A percentile compares a stretch with the other conserved stretches of the same genome.
phyloP scores from a whole-genome alignment of 2,888 invertebrate species.

The Thereva unica region DNA sequence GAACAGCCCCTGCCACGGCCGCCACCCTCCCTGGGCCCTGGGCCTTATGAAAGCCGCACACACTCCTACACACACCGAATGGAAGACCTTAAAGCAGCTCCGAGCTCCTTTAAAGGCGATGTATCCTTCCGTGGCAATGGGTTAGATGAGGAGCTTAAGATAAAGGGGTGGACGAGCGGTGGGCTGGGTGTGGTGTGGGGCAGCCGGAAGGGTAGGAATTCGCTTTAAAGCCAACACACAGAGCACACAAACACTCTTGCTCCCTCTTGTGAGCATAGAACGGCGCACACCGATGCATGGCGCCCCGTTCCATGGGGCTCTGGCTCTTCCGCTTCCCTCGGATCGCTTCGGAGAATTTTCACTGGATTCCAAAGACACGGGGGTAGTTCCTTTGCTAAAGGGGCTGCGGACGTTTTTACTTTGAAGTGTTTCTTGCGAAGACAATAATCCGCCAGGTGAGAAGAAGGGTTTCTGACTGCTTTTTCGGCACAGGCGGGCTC shows the following conservation, averaged over 20 bases:
- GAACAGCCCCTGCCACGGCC: conserved; percentile 33
- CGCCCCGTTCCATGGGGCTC: conserved; percentile 12
- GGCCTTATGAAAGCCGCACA: conserved; percentile 29
- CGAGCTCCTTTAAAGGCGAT: conserved; percentile 27
- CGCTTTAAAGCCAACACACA: conserved; percentile 34
- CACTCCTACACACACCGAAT: conserved; percentile 24
- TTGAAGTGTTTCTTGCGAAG: conserved; percentile 19
- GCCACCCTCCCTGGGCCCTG: conserved; percentile 7
- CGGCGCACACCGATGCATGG: conserved; percentile 15
- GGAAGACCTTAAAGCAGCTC: conserved; percentile 31
- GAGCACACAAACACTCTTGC: conserved; percentile 21
- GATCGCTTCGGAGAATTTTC: conserved; percentile 29
- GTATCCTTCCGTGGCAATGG: conserved; percentile 26
- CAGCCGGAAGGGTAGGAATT: conserved; percentile 34
- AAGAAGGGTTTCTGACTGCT: conserved; percentile 17
- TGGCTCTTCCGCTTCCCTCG: conserved; percentile 33
- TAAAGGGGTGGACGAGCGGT: conserved; percentile 22
- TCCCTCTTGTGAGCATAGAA: neutral
- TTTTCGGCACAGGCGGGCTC: no score
- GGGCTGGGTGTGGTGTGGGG: neutral
- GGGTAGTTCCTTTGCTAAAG: conserved; percentile 12
- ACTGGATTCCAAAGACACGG: conserved; percentile 17
- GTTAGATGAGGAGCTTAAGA: conserved; percentile 32
- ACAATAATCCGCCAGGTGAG: conserved; percentile 34
- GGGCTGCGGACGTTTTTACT: conserved; percentile 32